Conservation (phyloP, 2,888 invertebrate species). For the Eustalomyia histrio region DNA sequence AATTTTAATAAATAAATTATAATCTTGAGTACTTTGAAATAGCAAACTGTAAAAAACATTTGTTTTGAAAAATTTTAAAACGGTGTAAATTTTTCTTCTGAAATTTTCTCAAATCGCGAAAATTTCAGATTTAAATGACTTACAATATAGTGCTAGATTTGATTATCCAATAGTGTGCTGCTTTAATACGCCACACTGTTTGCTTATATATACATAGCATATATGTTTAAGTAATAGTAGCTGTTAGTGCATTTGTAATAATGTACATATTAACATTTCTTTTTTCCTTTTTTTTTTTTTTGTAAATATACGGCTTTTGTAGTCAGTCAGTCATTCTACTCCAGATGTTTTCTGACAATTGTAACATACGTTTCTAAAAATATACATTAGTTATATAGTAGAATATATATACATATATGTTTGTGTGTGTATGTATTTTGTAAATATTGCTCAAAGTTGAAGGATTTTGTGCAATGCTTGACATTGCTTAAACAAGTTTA, state of each 20-base stretch:
- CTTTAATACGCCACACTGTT: background rate
- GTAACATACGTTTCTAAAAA: background rate
- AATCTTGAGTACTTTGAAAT: too few relatives aligned
- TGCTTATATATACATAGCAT: background rate
- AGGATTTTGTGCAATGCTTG: constrained; percentile 37
- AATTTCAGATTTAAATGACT: too few relatives aligned
- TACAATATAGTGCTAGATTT: too few relatives aligned
- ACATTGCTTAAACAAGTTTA: constrained; percentile 45
- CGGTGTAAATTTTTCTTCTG: too few relatives aligned
- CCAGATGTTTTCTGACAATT: background rate
- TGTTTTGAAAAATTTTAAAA: too few relatives aligned
- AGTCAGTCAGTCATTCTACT: background rate
- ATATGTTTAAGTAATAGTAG: background rate
- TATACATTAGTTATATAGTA: background rate
- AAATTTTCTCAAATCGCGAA: too few relatives aligned
- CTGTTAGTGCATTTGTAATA: background rate
- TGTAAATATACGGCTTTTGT: background rate
- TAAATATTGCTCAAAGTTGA: constrained; percentile 12
- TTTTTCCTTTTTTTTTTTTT: background rate
- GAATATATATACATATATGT: background rate
- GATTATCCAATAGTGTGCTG: background rate
- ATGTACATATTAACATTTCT: background rate
- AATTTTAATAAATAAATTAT: too few relatives aligned
- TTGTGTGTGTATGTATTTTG: background rate
- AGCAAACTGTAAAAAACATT: too few relatives aligned